phyloP scores from a whole-genome alignment of 1,140 invertebrate species.

The Conopomorpha cramerella region DNA sequence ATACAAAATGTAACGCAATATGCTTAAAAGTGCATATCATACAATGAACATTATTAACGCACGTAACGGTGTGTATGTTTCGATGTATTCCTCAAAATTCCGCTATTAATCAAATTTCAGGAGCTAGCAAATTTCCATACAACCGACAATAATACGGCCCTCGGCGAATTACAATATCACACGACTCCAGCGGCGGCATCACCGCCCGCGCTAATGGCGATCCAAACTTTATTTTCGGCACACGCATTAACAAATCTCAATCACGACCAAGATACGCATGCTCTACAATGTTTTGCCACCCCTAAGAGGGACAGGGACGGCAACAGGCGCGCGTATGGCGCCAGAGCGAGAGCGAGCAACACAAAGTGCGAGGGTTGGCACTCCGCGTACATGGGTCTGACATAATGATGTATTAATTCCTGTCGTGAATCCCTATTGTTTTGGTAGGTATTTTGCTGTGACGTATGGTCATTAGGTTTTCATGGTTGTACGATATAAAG shows the following conservation, averaged over 20 bases:
- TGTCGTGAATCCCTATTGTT: neutral
- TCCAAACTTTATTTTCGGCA: no score
- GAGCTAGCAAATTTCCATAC: no score
- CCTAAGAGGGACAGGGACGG: neutral
- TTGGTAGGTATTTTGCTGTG: neutral
- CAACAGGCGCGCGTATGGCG: neutral
- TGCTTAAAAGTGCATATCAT: no score
- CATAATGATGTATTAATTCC: slow-evolving; percentile 2
- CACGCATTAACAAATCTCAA: neutral
- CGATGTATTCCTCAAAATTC: no score
- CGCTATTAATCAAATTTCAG: no score
- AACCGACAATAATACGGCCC: no score
- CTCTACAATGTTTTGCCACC: neutral
- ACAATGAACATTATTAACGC: no score
- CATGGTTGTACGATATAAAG: neutral
- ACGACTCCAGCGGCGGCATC: no score
- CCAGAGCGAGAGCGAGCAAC: neutral
- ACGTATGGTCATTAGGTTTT: neutral
- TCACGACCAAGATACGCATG: neutral
- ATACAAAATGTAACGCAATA: no score
- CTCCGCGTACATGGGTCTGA: neutral
- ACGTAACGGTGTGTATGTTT: no score
- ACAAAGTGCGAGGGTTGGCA: neutral
- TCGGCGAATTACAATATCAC: no score
- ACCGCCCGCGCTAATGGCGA: no score